Conservation (phyloP, 92 coral and sea anemone species). For the Umimayanthus kanabou region DNA sequence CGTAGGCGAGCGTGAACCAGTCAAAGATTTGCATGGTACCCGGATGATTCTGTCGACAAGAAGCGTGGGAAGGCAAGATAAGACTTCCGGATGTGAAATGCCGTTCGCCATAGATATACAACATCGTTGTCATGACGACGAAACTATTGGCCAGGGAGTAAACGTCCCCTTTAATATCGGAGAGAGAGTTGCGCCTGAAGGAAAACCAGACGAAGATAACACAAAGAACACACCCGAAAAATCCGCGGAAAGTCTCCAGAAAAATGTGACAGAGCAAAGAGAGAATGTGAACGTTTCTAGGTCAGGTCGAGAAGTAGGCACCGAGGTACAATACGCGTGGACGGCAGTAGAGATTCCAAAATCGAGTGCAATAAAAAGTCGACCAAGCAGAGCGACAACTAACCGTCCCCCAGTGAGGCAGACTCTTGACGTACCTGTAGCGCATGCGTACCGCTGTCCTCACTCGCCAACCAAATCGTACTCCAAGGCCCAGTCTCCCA, state of each 20-base stretch:
- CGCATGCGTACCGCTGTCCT: background rate
- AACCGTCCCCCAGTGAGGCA: conserved; percentile 17
- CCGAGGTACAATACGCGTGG: conserved; percentile 32
- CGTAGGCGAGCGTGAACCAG: conserved; percentile 5
- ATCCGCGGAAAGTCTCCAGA: background rate
- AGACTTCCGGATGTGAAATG: background rate
- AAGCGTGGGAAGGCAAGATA: background rate
- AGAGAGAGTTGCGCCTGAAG: background rate
- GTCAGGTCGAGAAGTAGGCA: background rate
- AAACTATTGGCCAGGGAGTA: conserved; percentile 15
- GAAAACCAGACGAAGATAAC: background rate
- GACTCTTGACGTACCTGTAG: conserved; percentile 1
- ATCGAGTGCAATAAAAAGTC: background rate
- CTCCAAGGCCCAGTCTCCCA: conserved; percentile 1
- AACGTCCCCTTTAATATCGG: conserved; percentile 10
- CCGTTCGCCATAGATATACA: background rate
- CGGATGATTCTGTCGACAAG: conserved; percentile 29
- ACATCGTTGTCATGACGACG: conserved; percentile 12
- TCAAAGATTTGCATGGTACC: conserved; percentile 31
- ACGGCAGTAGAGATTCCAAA: conserved; percentile 18
- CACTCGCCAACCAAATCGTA: background rate
- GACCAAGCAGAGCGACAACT: background rate
- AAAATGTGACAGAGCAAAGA: background rate
- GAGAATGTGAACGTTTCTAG: background rate
- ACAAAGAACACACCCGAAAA: background rate